phyloP scores from a whole-genome alignment of 2,113 vertebrate genomes.

The Cavia aperea region DNA sequence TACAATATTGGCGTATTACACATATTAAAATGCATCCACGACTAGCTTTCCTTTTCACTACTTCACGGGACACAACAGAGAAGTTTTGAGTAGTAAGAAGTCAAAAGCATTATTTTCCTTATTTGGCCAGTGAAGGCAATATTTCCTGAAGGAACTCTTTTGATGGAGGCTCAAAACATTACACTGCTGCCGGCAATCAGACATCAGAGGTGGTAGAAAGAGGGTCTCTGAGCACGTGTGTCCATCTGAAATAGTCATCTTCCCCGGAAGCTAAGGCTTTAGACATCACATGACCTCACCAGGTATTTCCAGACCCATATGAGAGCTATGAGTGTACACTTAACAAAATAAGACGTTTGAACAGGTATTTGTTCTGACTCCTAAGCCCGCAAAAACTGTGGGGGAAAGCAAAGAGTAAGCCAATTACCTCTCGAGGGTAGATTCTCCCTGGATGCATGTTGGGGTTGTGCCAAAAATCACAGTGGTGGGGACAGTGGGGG shows the following conservation, averaged over 20 bases:
- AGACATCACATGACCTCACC: not conserved
- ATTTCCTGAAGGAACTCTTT: not conserved
- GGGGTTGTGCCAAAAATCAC: not conserved
- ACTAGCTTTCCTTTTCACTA: not conserved
- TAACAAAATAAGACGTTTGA: constrained; percentile 25
- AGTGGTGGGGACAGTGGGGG: not conserved
- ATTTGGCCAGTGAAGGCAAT: not conserved
- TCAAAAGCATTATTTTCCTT: not conserved
- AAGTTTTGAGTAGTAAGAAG: not conserved
- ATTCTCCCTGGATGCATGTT: not conserved
- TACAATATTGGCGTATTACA: not conserved
- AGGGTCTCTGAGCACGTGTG: not conserved
- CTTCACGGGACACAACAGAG: not conserved
- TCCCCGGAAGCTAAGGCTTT: not conserved
- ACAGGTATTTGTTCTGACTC: not conserved
- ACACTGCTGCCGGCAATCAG: not conserved
- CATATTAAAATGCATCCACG: not conserved
- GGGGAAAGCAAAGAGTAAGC: not conserved
- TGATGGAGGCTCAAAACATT: not conserved
- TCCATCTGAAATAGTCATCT: not conserved
- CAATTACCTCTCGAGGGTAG: not conserved
- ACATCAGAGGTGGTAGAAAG: not conserved
- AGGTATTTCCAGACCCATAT: constrained; percentile 11
- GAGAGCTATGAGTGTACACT: not conserved
- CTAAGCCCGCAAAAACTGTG: not conserved